These are phyloP conservation scores for Aromia moschata DNA, from an alignment of 2,888 invertebrate genomes.

Conservation along the genomic window DNA sequence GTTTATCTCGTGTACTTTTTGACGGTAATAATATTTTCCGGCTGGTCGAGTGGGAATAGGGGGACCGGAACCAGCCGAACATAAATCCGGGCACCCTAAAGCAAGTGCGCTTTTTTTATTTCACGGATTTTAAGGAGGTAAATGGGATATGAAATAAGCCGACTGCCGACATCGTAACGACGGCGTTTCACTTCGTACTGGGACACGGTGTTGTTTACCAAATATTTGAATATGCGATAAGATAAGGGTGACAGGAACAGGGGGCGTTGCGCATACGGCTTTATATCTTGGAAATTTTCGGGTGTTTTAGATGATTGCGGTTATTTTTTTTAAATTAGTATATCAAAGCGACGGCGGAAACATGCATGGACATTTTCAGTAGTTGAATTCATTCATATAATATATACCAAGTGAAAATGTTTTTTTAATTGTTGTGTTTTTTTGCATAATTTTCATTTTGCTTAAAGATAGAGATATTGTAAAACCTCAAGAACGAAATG, in stretches of 20 bases:
- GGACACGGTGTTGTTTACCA: slow-evolving; percentile 37
- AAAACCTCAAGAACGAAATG: too few species aligned
- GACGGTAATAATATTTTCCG: slow-evolving; percentile 32
- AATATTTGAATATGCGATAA: slow-evolving; percentile 44
- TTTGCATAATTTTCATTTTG: too few species aligned
- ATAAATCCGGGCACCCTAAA: slow-evolving; percentile 37
- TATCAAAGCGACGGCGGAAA: too few species aligned
- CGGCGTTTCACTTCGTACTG: slow-evolving; percentile 33
- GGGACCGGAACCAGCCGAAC: slow-evolving; percentile 25
- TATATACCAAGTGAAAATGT: too few species aligned
- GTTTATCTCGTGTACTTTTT: slow-evolving; percentile 17
- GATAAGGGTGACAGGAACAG: slow-evolving; percentile 38
- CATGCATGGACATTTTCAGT: too few species aligned
- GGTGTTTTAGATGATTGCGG: not conserved
- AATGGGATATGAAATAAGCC: slow-evolving; percentile 56
- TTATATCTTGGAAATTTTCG: slow-evolving; percentile 5
- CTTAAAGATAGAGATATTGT: too few species aligned
- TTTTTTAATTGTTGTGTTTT: too few species aligned
- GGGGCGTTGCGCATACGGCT: slow-evolving; percentile 10
- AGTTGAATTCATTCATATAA: too few species aligned
- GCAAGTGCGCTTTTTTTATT: slow-evolving; percentile 47
- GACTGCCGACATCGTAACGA: slow-evolving; percentile 41
- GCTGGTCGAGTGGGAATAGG: slow-evolving; percentile 27
- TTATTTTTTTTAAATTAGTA: not conserved
- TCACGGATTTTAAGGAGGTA: slow-evolving; percentile 52